Conservation (phyloP, 2,113 vertebrate genomes). For the Dendropsophus ebraccatus region DNA sequence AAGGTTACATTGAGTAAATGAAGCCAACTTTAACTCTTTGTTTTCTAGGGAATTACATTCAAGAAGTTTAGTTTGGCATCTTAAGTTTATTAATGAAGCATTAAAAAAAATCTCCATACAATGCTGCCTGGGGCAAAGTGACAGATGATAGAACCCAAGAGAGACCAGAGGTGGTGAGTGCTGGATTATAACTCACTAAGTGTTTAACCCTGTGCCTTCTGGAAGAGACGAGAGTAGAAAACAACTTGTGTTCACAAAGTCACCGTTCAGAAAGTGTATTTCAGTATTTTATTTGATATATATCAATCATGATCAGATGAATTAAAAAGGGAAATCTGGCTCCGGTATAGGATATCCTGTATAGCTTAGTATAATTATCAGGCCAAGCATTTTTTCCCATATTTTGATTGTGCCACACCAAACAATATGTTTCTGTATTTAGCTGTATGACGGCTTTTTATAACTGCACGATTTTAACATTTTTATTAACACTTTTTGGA, state of each 20-base stretch:
- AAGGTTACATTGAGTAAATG: constrained; percentile 37
- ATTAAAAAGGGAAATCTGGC: too few relatives aligned
- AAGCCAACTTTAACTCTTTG: constrained; percentile 12
- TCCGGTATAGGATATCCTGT: too few relatives aligned
- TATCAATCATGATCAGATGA: too few relatives aligned
- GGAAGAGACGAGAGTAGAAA: not conserved
- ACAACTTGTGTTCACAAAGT: not conserved
- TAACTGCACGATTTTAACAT: too few relatives aligned
- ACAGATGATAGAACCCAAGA: not conserved
- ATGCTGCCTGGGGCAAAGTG: not conserved
- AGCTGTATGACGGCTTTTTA: too few relatives aligned
- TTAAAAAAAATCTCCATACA: not conserved
- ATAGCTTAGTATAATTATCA: too few relatives aligned
- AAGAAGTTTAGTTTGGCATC: not conserved
- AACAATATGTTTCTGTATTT: too few relatives aligned
- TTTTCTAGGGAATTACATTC: not conserved
- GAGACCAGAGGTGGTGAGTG: constrained; percentile 22
- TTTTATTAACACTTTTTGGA: too few relatives aligned
- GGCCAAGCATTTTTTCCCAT: too few relatives aligned
- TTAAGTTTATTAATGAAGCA: not conserved
- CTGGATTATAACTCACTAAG: not conserved
- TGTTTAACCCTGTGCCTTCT: constrained; percentile 1
- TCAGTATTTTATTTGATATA: too few relatives aligned
- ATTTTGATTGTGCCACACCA: too few relatives aligned
- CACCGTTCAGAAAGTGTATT: not conserved